Evolutionary conservation across 2,797 vertebrate genomes (phyloP).

Genomic region (Mionectes olivaceus): DNA sequence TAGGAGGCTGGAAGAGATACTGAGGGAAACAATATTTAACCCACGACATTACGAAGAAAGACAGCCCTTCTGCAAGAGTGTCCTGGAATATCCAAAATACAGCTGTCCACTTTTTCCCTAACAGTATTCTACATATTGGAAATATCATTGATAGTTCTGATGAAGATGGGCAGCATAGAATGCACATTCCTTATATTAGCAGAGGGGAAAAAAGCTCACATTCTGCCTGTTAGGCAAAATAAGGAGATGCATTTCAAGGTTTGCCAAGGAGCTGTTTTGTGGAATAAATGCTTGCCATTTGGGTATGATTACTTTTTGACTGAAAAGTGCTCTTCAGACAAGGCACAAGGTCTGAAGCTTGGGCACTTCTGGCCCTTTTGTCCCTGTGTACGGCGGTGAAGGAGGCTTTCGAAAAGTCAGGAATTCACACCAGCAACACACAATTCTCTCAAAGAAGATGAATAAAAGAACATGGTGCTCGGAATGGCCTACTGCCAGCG

Average conservation of each 20-base stretch:
- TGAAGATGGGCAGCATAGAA: neutral
- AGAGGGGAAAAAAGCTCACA: fast-evolving
- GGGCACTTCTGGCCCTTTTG: neutral
- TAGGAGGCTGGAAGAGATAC: neutral
- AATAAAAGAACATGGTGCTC: neutral
- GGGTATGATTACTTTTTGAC: neutral
- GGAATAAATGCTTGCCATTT: neutral
- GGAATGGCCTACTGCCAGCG: neutral
- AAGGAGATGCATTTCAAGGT: neutral
- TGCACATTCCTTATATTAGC: fast-evolving
- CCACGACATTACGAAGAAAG: neutral
- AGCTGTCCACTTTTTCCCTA: neutral
- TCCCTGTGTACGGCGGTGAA: neutral
- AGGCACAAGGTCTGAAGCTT: neutral
- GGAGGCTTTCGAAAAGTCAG: neutral
- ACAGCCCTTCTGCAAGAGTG: neutral
- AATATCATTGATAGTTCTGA: neutral
- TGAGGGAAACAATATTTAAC: neutral
- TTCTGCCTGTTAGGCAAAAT: neutral
- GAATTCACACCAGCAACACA: neutral
- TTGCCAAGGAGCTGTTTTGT: neutral
- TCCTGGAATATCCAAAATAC: neutral
- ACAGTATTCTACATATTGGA: neutral
- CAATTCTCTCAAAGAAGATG: neutral
- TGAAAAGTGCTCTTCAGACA: neutral